A percentile compares a stretch with the other conserved stretches of the same genome.
Conservation (phyloP, 92 coral and sea anemone species). For the Epizoanthus rinbou region DNA sequence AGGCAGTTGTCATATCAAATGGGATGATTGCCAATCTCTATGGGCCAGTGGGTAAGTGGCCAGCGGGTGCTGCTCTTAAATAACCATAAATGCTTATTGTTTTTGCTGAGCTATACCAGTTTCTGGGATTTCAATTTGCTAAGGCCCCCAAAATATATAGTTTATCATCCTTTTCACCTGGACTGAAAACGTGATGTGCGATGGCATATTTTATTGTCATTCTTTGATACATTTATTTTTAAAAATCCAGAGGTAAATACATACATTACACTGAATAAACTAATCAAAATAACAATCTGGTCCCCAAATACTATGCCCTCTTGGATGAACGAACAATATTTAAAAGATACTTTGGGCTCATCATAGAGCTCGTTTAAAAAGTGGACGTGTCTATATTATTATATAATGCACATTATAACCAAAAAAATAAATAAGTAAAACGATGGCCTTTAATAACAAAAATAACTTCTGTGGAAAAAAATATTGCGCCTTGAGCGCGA, state of each 20-base stretch:
- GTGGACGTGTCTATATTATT: no score
- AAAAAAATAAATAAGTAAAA: no score
- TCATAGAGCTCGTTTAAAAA: no score
- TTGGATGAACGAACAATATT: conserved; percentile 3
- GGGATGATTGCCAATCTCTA: conserved; percentile 12
- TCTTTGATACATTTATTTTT: not conserved
- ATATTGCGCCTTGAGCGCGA: no score
- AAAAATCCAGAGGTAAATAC: conserved; percentile 8
- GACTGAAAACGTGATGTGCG: conserved; percentile 10
- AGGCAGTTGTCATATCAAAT: conserved; percentile 3
- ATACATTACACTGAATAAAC: conserved; percentile 14
- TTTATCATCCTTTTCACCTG: conserved; percentile 10
- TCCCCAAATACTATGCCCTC: conserved; percentile 4
- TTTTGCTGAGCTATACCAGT: not conserved
- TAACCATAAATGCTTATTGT: conserved; percentile 13
- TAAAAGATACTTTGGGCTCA: no score
- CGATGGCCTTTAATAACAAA: no score
- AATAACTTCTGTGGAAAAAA: no score
- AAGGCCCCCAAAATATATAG: conserved; percentile 9
- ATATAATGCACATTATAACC: no score
- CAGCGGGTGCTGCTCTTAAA: not conserved
- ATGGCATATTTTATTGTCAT: no score
- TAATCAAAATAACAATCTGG: not conserved
- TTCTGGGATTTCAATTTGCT: conserved; percentile 10
- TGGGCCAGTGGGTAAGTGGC: conserved; percentile 21